Evolutionary conservation across 2,113 vertebrate species (phyloP), one percentile per base, ranked within the genome.

Genomic region (Tauraco erythrolophus): DNA sequence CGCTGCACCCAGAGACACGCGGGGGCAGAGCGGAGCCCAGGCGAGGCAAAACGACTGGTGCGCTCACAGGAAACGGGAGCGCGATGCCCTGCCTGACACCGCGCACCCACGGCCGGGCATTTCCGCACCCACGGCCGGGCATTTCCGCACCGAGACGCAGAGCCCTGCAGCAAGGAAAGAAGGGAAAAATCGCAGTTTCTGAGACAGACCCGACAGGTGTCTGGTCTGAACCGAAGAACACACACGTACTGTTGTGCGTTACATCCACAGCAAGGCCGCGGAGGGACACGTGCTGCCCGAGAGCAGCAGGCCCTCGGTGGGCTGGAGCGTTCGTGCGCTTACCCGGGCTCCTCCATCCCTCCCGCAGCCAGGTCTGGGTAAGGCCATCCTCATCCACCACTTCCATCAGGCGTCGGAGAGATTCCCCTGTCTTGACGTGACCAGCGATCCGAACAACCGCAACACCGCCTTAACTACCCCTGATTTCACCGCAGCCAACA

Each of bases 1-100:
- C 25, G 53, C 28, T 31, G 53, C 16, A 14, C 7, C n/a, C 1
- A 0, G 46, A 43, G 58, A 41, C 39, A 27, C 0, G 0, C n/a
- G 2, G 10, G 17, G 25, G 31, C 5, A 5, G 25, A 92, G 53
- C 10, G 4, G 69, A 74, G 64, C 28, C 31, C 10, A 1, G 58
- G 18, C 3, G 4, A 19, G 27, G 28, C 54, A 60, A 17, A 56
- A 33, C 46, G 33, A 7, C 24, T 16, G 5, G n/a, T 3, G 75
- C 16, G 4, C 39, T 37, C 21, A 15, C 11, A 19, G 35, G 35
- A 7, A 61, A 37, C 0, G 0, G 61, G 27, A 83, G 66, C 39
- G 17, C 6, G 1, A 30, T 8, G 48, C 51, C 71, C 79, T 12
- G 7, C 25, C 77, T 4, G 3, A 31, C 2, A 4, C 7, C 10